Evolutionary conservation across 2,797 vertebrate species (phyloP).

Genomic region (Parauchenoglanis ngamensis): DNA sequence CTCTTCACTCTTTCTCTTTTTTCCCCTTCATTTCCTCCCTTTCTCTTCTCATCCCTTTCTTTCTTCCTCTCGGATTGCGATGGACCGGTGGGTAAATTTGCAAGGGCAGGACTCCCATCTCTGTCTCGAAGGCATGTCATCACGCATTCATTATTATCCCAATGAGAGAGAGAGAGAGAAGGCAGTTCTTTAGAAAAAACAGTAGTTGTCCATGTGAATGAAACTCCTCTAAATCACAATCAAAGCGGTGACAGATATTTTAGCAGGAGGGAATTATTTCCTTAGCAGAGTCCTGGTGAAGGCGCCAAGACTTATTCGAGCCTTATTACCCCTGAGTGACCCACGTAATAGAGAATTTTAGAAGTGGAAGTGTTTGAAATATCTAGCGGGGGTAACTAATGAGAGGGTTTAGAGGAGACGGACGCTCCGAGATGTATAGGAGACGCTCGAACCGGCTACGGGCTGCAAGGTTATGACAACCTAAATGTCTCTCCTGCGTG

Average conservation of each 20-base stretch:
- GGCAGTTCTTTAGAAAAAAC: slow-evolving; percentile 68
- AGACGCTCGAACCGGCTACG: slow-evolving; percentile 22
- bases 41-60: slow-evolving; percentile 45
- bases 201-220: slow-evolving; percentile 76
- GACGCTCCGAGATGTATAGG: slow-evolving; percentile 46
- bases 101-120: slow-evolving; percentile 76
- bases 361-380: slow-evolving; percentile 78
- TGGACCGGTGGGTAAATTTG: slow-evolving; percentile 86
- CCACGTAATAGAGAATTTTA: slow-evolving; percentile 79
- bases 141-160: slow-evolving; percentile 86
- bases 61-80: slow-evolving; percentile 65
- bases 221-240: slow-evolving; percentile 83
- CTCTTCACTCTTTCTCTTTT: slow-evolving; percentile 1
- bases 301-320: slow-evolving; percentile 77
- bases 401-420: slow-evolving; percentile 60
- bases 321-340: slow-evolving; percentile 83
- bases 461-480: slow-evolving; percentile 46
- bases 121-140: slow-evolving; percentile 75
- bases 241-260: slow-evolving; percentile 80
- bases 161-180: slow-evolving; percentile 59
- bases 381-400: slow-evolving; percentile 72
- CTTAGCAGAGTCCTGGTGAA: slow-evolving; percentile 69
- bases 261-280: slow-evolving; percentile 69
- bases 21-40: slow-evolving; percentile 51
- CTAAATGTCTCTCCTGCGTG: slow-evolving; percentile 15